These are phyloP conservation scores for Pogonophryne albipinna DNA, from an alignment of 2,797 vertebrate species.

Conservation along the genomic window DNA sequence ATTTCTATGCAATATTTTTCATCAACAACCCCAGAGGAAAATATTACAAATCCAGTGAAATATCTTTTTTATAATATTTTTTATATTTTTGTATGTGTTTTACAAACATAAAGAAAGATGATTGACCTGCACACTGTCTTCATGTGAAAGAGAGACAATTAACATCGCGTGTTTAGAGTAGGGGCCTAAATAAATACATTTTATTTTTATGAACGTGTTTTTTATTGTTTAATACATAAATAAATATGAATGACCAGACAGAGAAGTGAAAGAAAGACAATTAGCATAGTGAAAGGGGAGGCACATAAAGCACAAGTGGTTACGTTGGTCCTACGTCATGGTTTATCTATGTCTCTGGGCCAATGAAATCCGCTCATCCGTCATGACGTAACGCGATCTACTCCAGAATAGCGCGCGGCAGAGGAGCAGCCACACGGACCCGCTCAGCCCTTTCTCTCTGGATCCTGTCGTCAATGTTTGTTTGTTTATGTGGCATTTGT, in stretches of 20 bases:
- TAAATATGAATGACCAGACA: background rate
- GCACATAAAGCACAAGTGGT: conserved; percentile 30
- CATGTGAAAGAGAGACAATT: too few relatives aligned
- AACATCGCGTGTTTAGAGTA: too few relatives aligned
- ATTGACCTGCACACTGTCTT: too few relatives aligned
- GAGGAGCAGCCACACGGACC: conserved; percentile 44
- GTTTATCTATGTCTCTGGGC: conserved; percentile 66
- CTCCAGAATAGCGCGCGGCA: conserved; percentile 74
- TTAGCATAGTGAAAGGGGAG: background rate
- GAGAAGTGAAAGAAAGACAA: conserved; percentile 17
- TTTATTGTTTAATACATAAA: background rate
- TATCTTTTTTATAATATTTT: too few relatives aligned
- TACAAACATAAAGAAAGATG: too few relatives aligned
- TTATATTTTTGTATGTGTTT: too few relatives aligned
- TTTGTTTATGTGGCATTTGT: conserved; percentile 22
- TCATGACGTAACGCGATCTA: conserved; percentile 74
- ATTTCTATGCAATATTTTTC: too few relatives aligned
- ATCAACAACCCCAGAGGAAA: too few relatives aligned
- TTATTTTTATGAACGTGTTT: too few relatives aligned
- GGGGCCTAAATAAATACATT: too few relatives aligned
- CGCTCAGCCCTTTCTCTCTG: conserved; percentile 9
- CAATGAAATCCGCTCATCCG: conserved; percentile 65
- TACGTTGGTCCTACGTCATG: conserved; percentile 64
- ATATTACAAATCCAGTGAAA: too few relatives aligned
- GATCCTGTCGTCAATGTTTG: conserved; percentile 27